Base-by-base conservation (phyloP, 2,797 vertebrate species). In the Chrysocyon brachyurus region DNA sequence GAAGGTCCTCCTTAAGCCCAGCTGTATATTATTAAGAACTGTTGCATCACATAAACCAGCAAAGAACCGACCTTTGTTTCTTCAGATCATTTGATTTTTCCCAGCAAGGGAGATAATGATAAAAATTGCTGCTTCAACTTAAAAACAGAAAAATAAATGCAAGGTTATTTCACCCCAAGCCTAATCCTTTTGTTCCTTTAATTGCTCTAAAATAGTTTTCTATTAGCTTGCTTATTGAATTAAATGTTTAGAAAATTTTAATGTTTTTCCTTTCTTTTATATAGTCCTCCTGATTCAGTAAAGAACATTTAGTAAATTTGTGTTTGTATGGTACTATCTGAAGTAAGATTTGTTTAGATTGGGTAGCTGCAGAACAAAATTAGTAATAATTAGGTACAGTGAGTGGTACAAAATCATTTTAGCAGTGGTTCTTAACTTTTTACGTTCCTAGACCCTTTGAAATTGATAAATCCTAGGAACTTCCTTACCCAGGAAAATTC, bases 141-240 rank as follows among this genome's bases (percentile, higher is more conserved):
- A 87, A 86, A 95, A 90, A 64, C 40, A 96, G 78, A 73, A 95
- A 95, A 91, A 87, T 59, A 92, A 83, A 90, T 40, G n/a, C 31
- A 64, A 21, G 94, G 15, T 83, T 94, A 68, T 59, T 86, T 84
- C 12, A 87, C n/a, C 57, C 59, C 28, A 79, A 93, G 66, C 49
- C 8, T 33, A 92, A 17, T 16, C 40, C 1, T 79, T 90, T 33
- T 3, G 28, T 66, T 95, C 73, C 84, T 94, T 88, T 96, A 77
- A 54, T 94, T 96, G 68, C 79, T 96, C 46, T 24, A 61, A 88
- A 79, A 68, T 10, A 56, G 5, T 96, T 96, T 94, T 86, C 59
- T 92, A 17, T 64, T 89, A 81, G 36, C 59, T 95, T 96, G 96
- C 73, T 89, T 77, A 79, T 79, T 82, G 68, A 95, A 85, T 49